Evolutionary conservation across 1,140 invertebrate genomes (phyloP).

Genomic region (Magallana ariakensis): DNA sequence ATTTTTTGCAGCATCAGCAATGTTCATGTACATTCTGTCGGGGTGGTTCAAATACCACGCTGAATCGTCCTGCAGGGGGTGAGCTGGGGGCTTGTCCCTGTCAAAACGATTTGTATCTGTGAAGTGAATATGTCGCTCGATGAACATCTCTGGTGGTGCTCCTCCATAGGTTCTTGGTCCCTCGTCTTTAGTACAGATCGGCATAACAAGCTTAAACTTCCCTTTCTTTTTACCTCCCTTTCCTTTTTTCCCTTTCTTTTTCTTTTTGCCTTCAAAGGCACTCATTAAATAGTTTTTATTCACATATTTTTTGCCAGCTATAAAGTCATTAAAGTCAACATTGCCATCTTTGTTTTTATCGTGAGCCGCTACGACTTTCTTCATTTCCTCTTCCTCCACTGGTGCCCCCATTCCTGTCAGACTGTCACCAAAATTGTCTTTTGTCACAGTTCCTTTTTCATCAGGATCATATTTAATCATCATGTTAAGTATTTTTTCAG

Average conservation of each 20-base stretch:
- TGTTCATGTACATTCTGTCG: slow-evolving; percentile 77
- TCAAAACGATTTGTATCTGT: slow-evolving; percentile 79
- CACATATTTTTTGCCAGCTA: slow-evolving; percentile 79
- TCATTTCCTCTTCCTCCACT: slow-evolving; percentile 74
- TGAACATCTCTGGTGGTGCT: slow-evolving; percentile 76
- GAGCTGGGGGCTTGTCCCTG: slow-evolving; percentile 76
- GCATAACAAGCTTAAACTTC: slow-evolving; percentile 79
- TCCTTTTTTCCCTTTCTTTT: slow-evolving; percentile 77
- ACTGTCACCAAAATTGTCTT: slow-evolving; percentile 74
- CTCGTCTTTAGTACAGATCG: slow-evolving; percentile 77
- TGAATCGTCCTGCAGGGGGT: slow-evolving; percentile 79
- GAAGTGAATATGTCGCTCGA: slow-evolving; percentile 76
- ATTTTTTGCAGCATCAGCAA: slow-evolving; percentile 78
- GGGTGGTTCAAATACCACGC: slow-evolving; percentile 79
- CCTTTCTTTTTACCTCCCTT: slow-evolving; percentile 75
- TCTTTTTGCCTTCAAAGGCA: slow-evolving; percentile 79
- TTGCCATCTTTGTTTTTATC: slow-evolving; percentile 75
- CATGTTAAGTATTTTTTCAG: slow-evolving; percentile 71
- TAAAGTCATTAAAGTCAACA: slow-evolving; percentile 78
- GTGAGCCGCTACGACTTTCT: slow-evolving; percentile 70
- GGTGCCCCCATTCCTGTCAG: slow-evolving; percentile 71
- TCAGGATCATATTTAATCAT: slow-evolving; percentile 76
- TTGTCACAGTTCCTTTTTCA: slow-evolving; percentile 70
- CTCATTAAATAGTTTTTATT: slow-evolving; percentile 78
- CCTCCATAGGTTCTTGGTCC: slow-evolving; percentile 75